phyloP scores from a whole-genome alignment of 2,797 vertebrate species.

The Silurus aristotelis region DNA sequence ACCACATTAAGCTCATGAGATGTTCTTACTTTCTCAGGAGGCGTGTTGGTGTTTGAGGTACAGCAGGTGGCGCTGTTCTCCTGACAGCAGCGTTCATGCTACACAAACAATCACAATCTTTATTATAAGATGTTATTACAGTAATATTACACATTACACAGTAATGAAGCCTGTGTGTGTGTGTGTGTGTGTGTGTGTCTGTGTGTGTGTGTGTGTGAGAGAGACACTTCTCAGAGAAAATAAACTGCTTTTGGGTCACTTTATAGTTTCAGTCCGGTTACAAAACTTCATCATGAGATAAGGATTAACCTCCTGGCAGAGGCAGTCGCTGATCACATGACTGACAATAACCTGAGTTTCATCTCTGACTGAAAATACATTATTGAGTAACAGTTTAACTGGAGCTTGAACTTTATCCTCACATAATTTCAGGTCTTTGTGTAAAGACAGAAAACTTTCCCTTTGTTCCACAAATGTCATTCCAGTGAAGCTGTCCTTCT shows the following conservation, averaged over 20 bases:
- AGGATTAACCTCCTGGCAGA: not conserved
- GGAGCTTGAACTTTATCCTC: too few relatives aligned
- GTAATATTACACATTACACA: not conserved
- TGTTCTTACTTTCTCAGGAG: conserved; percentile 34
- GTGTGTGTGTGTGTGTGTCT: too few relatives aligned
- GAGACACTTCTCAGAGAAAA: not conserved
- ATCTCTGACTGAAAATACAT: too few relatives aligned
- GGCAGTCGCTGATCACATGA: not conserved
- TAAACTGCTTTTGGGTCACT: too few relatives aligned
- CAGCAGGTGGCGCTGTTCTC: conserved; percentile 19
- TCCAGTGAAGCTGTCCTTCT: not conserved
- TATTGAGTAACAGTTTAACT: too few relatives aligned
- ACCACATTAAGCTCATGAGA: not conserved
- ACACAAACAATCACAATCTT: not conserved
- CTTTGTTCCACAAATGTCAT: not conserved
- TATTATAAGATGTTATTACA: not conserved
- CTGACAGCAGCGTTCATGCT: conserved; percentile 50
- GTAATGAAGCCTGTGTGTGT: not conserved
- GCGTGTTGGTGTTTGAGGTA: not conserved
- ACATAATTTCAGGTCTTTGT: too few relatives aligned
- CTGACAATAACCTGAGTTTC: not conserved
- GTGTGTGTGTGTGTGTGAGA: too few relatives aligned
- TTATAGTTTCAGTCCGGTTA: not conserved
- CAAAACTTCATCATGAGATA: not conserved
- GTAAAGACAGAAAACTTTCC: not conserved